A percentile compares a stretch with the other conserved stretches of the same genome.
Conservation (phyloP, 2,797 vertebrate genomes). For the Danio jaintianensis region DNA sequence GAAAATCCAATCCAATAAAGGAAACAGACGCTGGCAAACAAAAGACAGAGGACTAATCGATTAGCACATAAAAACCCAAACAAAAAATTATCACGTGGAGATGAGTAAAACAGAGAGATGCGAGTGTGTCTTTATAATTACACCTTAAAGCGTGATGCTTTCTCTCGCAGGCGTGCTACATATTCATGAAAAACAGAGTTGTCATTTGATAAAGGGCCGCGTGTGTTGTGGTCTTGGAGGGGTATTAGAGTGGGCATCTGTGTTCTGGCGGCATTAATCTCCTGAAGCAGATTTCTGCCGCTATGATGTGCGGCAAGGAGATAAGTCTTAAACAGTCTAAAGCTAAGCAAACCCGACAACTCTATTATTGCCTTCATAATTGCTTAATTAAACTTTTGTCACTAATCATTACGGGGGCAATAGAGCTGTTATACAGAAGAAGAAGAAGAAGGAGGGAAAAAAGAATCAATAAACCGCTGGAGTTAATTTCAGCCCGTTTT, state of each 20-base stretch:
- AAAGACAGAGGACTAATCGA: constrained; percentile 84
- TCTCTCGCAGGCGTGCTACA: constrained; percentile 78
- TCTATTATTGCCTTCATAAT: constrained; percentile 99
- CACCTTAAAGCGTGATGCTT: constrained; percentile 97
- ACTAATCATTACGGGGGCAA: constrained; percentile 99
- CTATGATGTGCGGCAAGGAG: constrained; percentile 98
- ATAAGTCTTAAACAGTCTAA: constrained; percentile 99
- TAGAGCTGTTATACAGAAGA: constrained; percentile 99
- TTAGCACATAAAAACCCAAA: constrained; percentile 90
- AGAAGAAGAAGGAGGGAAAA: too few relatives aligned
- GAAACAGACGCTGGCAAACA: constrained; percentile 80
- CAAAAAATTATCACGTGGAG: constrained; percentile 95
- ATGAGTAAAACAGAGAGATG: constrained; percentile 94
- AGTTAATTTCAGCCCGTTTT: constrained; percentile 95
- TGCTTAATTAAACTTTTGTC: constrained; percentile 99
- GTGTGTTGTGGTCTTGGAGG: constrained; percentile 98
- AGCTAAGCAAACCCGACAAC: constrained; percentile 99
- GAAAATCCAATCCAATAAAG: constrained; percentile 81
- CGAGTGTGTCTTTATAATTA: constrained; percentile 99
- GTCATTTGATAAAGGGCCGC: constrained; percentile 99
- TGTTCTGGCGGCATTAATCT: constrained; percentile 99
- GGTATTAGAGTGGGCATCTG: constrained; percentile 99
- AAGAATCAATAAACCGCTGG: constrained; percentile 99
- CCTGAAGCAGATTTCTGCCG: constrained; percentile 99
- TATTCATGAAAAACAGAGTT: constrained; percentile 99